These are phyloP conservation scores for Mythimna albipuncta DNA, from an alignment of 2,888 invertebrate genomes.

Conservation along the genomic window DNA sequence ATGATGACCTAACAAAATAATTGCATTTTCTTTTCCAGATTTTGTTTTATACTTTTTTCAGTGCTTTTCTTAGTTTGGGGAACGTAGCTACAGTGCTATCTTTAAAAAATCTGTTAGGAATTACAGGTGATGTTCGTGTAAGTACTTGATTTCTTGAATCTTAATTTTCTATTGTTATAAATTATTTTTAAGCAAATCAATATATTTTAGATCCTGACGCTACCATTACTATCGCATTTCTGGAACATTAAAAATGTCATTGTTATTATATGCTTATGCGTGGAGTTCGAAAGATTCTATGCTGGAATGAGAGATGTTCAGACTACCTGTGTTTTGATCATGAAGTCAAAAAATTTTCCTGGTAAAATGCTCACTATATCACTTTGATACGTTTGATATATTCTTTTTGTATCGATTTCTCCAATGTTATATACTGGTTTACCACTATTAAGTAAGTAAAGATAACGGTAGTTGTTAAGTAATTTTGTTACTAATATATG, in stretches of 20 bases:
- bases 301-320: conserved; percentile 27
- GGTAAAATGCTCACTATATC: background rate
- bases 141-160: background rate
- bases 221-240: background rate
- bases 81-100: background rate
- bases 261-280: conserved; percentile 11
- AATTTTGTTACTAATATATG: too few relatives aligned
- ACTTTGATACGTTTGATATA: background rate
- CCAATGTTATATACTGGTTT: too few relatives aligned
- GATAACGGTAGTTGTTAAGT: too few relatives aligned
- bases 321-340: background rate
- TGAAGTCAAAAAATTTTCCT: conserved; percentile 3
- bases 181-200: background rate
- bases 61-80: background rate
- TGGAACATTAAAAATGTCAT: conserved; percentile 12
- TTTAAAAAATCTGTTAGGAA: background rate
- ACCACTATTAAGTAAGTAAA: too few relatives aligned
- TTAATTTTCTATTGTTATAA: too few relatives aligned
- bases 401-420: background rate
- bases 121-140: background rate
- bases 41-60: background rate
- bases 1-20: background rate
- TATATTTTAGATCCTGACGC: background rate
- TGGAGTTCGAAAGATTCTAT: conserved; percentile 36
- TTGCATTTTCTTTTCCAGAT: background rate